A percentile compares a stretch with the other conserved stretches of the same genome.
phyloP scores from a whole-genome alignment of 2,888 invertebrate genomes.

The Drosophila robusta region DNA sequence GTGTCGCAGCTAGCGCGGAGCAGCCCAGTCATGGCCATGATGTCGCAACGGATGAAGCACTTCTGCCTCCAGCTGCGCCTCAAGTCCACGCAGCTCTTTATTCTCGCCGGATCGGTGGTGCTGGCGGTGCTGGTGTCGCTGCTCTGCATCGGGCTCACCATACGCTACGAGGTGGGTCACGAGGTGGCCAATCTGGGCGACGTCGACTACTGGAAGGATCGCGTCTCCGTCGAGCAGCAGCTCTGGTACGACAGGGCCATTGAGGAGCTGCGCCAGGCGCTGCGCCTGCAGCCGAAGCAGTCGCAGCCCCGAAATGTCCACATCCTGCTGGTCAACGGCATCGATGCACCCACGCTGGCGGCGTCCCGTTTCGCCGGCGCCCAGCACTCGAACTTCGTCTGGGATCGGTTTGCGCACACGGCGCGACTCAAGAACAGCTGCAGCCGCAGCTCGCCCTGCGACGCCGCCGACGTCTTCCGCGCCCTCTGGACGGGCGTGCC shows the following conservation, averaged over 20 bases:
- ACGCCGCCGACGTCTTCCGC: conserved; percentile 93
- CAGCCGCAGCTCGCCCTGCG: conserved; percentile 92
- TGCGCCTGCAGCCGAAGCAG: conserved; percentile 86
- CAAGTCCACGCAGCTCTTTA: conserved; percentile 72
- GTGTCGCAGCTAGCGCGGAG: background rate
- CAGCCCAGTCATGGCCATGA: conserved; percentile 27
- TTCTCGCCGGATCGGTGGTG: conserved; percentile 68
- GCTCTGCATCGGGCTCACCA: conserved; percentile 73
- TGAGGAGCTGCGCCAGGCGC: conserved; percentile 86
- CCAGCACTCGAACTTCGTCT: conserved; percentile 85
- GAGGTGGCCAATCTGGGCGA: conserved; percentile 69
- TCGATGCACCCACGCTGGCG: conserved; percentile 92
- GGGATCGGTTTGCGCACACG: conserved; percentile 92
- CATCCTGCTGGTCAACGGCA: conserved; percentile 94
- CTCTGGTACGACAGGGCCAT: conserved; percentile 86
- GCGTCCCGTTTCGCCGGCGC: conserved; percentile 88
- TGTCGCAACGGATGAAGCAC: conserved; percentile 28
- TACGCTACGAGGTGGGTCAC: conserved; percentile 78
- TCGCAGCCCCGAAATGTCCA: conserved; percentile 89
- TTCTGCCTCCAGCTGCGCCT: conserved; percentile 44
- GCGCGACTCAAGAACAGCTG: conserved; percentile 95
- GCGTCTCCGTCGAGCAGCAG: conserved; percentile 67
- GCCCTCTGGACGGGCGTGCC: conserved; percentile 92
- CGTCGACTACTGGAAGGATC: conserved; percentile 72
- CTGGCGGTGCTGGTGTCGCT: conserved; percentile 69